Conservation (phyloP, 2,888 invertebrate species). For the Latheticus oryzae region DNA sequence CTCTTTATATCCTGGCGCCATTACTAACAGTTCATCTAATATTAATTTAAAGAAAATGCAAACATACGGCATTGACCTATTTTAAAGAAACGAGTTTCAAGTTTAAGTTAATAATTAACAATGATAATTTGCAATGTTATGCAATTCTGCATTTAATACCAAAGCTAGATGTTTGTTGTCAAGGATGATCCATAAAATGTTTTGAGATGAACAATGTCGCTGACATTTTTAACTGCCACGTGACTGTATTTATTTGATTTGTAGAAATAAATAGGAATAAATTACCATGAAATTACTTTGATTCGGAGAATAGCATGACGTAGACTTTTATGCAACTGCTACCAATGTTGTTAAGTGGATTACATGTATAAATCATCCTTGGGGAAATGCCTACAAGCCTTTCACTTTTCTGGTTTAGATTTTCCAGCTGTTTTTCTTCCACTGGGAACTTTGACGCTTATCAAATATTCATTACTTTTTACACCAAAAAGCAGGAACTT, state of each 20-base stretch:
- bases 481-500: too few relatives aligned
- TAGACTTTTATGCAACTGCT: conserved; percentile 19
- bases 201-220: conserved; percentile 16
- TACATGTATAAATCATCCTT: conserved; percentile 7
- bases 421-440: too few relatives aligned
- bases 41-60: too few relatives aligned
- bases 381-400: conserved; percentile 11
- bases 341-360: conserved; percentile 3
- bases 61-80: conserved; percentile 26
- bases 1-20: too few relatives aligned
- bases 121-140: conserved; percentile 15
- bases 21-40: too few relatives aligned
- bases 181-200: conserved; percentile 17
- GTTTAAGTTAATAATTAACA: conserved; percentile 18
- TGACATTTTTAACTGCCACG: conserved; percentile 22
- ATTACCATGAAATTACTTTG: conserved; percentile 29
- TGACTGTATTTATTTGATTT: conserved; percentile 14
- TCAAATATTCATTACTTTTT: too few relatives aligned
- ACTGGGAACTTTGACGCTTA: too few relatives aligned
- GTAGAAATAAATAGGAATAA: conserved; percentile 28
- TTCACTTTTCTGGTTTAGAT: conserved; percentile 16
- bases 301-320: conserved; percentile 28
- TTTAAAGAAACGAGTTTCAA: conserved; percentile 10
- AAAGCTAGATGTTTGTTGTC: conserved; percentile 13
- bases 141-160: conserved; percentile 7